Conservation (phyloP, 1,140 invertebrate species). For the Scaptodrosophila lebanonensis region DNA sequence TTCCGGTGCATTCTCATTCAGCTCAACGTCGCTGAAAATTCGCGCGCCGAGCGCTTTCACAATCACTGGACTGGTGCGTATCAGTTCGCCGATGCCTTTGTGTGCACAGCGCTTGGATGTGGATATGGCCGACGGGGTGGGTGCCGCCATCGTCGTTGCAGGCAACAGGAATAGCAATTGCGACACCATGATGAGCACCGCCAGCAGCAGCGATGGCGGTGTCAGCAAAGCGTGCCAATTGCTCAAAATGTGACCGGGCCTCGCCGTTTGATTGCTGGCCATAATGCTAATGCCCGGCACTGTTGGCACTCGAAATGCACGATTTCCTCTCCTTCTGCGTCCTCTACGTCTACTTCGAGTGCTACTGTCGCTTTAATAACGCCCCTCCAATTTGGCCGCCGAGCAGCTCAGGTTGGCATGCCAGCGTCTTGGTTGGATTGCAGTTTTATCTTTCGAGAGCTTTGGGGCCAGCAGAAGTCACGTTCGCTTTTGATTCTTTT, state of each 20-base stretch:
- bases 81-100: constrained; percentile 67
- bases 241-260: no score
- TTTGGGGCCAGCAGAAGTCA: constrained; percentile 60
- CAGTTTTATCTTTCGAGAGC: constrained; percentile 58
- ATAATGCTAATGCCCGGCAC: constrained; percentile 11
- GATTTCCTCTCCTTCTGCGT: no score
- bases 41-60: constrained; percentile 68
- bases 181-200: constrained; percentile 18
- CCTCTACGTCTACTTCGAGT: no score
- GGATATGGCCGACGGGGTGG: constrained; percentile 12
- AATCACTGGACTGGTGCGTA: constrained; percentile 74
- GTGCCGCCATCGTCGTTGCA: constrained; percentile 8
- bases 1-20: constrained; percentile 12
- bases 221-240: constrained; percentile 6
- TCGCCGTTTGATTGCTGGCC: constrained; percentile 8
- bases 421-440: constrained; percentile 6
- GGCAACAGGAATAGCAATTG: background rate
- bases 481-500: constrained; percentile 58
- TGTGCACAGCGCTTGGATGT: constrained; percentile 55
- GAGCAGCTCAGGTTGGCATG: constrained; percentile 50
- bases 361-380: no score
- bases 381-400: no score
- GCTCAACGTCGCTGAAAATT: constrained; percentile 57
- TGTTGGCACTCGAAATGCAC: constrained; percentile 24
- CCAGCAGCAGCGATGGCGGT: constrained; percentile 15